Conservation (phyloP, 2,888 invertebrate species). For the Maniola hyperantus region DNA sequence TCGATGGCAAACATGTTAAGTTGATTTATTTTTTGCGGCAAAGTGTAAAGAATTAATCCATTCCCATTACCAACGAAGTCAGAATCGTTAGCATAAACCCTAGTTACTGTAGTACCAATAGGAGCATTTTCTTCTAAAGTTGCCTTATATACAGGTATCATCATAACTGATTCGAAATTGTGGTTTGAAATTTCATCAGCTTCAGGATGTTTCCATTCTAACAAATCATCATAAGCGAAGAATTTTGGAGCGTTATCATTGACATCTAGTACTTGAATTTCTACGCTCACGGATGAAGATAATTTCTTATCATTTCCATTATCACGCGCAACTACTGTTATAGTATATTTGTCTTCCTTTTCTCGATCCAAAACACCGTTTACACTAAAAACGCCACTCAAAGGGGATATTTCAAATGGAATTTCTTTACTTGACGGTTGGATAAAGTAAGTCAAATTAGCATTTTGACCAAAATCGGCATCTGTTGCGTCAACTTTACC, state of each 20-base stretch:
- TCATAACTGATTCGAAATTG: slow-evolving; percentile 77
- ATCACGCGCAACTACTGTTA: slow-evolving; percentile 89
- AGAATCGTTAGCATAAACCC: slow-evolving; percentile 91
- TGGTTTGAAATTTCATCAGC: slow-evolving; percentile 74
- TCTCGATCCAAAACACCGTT: slow-evolving; percentile 91
- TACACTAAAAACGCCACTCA: slow-evolving; percentile 87
- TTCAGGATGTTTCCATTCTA: slow-evolving; percentile 76
- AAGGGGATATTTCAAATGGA: slow-evolving; percentile 88
- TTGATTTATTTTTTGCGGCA: slow-evolving; percentile 85
- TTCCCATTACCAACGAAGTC: slow-evolving; percentile 94
- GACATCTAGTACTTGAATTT: slow-evolving; percentile 90
- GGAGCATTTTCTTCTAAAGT: slow-evolving; percentile 89
- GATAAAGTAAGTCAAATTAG: slow-evolving; percentile 88
- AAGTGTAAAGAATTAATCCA: slow-evolving; percentile 90
- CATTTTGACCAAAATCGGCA: slow-evolving; percentile 90
- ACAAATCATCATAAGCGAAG: slow-evolving; percentile 87
- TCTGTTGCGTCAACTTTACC: slow-evolving; percentile 91
- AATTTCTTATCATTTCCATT: slow-evolving; percentile 85
- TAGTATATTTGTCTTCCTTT: slow-evolving; percentile 85
- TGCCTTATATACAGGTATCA: slow-evolving; percentile 89
- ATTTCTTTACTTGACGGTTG: slow-evolving; percentile 71
- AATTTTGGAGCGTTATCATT: slow-evolving; percentile 93
- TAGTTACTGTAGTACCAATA: slow-evolving; percentile 88
- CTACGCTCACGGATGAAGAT: slow-evolving; percentile 89
- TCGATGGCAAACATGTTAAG: slow-evolving; percentile 89